Base-by-base conservation (phyloP, 2,888 invertebrate species). In the Dendrolimus houi region DNA sequence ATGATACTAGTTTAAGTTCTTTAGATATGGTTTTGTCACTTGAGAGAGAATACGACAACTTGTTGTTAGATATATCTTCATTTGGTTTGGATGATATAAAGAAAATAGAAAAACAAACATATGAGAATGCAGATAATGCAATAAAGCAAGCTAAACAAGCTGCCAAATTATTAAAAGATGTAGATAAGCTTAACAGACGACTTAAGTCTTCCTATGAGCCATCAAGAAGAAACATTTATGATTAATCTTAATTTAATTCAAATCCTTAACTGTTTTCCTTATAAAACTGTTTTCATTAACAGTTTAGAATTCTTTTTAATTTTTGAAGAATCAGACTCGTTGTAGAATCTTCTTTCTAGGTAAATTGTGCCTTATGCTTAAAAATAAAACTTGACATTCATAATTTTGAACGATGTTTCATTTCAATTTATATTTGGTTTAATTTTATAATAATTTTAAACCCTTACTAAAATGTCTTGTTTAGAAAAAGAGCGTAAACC, bases 21-120 rank as follows among this genome's bases (percentile, higher is more conserved):
- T 84, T 91, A 60, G 89, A 93, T 8, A 94, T 94, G 94, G 92
- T 93, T 81, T 79, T 85, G 59, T 87, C 89, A 29, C 85, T 94
- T 55, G 94, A 94, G 75, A 81, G 64, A 53, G 90, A 90, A 69
- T 90, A 86, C 58, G 83, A 89, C 58, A 79, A 81, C 63, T 68
- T 89, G 55, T 81, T 83, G 77, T 61, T 89, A 59, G 81, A 85
- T 64, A 75, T 89, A 65, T 85, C 89, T 10, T 77, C 75, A 17
- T 87, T 79, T 66, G 82, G 87, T 69, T 75, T 85, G 58, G 65
- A 77, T 52, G 65, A 79, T 59, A 75, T 89, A 14, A 89, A 87
- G 66, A 59, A 65, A 57, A 86, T 87, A 55, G 88, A 89, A 64
- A 85, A 82, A 59, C 81, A 83, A 69, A 82, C 75, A 0, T 90